A percentile compares a stretch with the other conserved stretches of the same genome.
Conservation (phyloP, 2,113 vertebrate genomes). For the Sturnira hondurensis region DNA sequence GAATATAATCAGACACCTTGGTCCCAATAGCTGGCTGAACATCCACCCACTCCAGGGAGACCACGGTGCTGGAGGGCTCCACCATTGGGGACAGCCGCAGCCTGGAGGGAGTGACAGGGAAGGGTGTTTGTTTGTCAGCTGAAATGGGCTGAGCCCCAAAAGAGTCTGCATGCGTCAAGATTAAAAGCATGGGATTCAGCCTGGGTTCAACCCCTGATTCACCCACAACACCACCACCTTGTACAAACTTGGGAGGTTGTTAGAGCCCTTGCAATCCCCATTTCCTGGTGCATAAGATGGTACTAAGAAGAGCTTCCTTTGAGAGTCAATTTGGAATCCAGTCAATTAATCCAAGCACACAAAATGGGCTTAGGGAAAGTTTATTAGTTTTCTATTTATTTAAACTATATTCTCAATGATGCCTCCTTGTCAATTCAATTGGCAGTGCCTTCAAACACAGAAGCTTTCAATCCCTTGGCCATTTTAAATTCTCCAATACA, state of each 20-base stretch:
- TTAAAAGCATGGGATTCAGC: neutral
- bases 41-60: constrained; percentile 96
- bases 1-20: constrained; percentile 95
- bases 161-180: neutral
- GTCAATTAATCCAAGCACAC: neutral
- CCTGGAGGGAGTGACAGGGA: constrained; percentile 73
- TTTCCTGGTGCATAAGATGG: neutral
- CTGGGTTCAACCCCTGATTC: neutral
- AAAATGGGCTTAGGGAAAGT: neutral
- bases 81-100: constrained; percentile 90
- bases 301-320: neutral
- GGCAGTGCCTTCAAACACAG: neutral
- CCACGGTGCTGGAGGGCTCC: constrained; percentile 96
- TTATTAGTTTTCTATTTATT: neutral
- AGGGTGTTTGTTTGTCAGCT: neutral
- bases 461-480: neutral
- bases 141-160: neutral
- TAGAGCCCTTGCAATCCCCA: neutral
- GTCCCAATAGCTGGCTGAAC: constrained; percentile 95
- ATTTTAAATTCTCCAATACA: neutral
- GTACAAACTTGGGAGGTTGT: neutral
- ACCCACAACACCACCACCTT: neutral
- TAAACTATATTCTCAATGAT: neutral
- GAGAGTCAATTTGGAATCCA: neutral
- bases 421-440: neutral